These are phyloP conservation scores for Rostratula benghalensis DNA, from an alignment of 2,113 vertebrate genomes.

Conservation along the genomic window DNA sequence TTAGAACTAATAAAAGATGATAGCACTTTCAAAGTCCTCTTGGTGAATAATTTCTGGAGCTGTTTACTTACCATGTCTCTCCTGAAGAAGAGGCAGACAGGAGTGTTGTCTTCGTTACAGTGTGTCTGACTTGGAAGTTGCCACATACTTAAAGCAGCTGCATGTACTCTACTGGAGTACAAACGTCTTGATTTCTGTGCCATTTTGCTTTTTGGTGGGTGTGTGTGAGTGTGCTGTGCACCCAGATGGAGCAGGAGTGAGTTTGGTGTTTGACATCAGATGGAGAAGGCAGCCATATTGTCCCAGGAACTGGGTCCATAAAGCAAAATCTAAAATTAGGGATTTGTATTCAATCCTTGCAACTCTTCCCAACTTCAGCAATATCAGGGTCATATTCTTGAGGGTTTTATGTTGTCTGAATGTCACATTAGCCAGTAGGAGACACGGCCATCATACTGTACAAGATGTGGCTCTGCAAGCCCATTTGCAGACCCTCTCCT, in stretches of 20 bases:
- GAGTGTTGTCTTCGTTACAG: neutral
- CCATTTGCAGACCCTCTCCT: neutral
- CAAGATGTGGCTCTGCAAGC: fast-evolving
- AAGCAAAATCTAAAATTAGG: neutral
- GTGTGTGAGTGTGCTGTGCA: neutral
- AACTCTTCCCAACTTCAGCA: neutral
- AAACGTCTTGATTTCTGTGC: neutral
- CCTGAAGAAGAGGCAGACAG: neutral
- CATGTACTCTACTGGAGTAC: neutral
- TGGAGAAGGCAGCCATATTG: neutral
- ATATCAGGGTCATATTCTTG: neutral
- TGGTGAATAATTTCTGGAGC: neutral
- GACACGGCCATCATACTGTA: neutral
- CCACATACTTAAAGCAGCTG: neutral
- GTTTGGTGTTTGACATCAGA: neutral
- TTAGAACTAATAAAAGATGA: neutral
- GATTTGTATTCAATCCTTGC: neutral
- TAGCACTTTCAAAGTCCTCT: neutral
- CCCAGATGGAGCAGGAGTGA: neutral
- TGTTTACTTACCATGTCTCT: neutral
- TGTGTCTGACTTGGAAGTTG: fast-evolving
- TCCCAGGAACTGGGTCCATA: neutral
- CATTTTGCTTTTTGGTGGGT: neutral
- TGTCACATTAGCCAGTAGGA: neutral
- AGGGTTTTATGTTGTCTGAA: neutral